phyloP scores from a whole-genome alignment of 2,888 invertebrate species.

The Coronaproctus castanopsis region DNA sequence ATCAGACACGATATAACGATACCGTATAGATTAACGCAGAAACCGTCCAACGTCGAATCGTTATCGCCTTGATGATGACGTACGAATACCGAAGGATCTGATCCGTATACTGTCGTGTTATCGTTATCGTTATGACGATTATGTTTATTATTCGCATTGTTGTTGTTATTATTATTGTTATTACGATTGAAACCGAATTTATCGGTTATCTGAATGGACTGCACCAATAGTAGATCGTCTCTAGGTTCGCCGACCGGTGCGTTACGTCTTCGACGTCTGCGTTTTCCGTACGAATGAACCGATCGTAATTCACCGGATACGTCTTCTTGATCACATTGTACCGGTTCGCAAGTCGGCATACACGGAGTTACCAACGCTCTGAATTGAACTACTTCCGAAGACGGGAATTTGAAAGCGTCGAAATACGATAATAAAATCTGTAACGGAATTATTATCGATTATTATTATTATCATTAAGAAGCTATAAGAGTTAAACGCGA shows the following conservation, averaged over 20 bases:
- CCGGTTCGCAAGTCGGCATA: conserved; percentile 80
- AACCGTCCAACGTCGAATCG: conserved; percentile 14
- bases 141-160: conserved; percentile 33
- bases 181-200: conserved; percentile 62
- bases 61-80: conserved; percentile 17
- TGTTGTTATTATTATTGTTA: conserved; percentile 26
- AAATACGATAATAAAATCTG: conserved; percentile 73
- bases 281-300: conserved; percentile 33
- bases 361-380: conserved; percentile 86
- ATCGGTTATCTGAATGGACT: conserved; percentile 80
- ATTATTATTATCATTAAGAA: too few relatives aligned
- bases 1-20: conserved; percentile 67
- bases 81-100: conserved; percentile 25
- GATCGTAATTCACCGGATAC: conserved; percentile 35
- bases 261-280: conserved; percentile 26
- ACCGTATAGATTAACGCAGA: conserved; percentile 58
- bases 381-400: conserved; percentile 85
- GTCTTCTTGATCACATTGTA: conserved; percentile 68
- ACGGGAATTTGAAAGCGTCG: conserved; percentile 91
- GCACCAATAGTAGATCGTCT: conserved; percentile 69
- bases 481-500: too few relatives aligned
- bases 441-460: too few relatives aligned
- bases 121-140: conserved; percentile 29
- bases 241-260: conserved; percentile 29
- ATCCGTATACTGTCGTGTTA: conserved; percentile 50